Percentiles rank a stretch among this genome's conserved stretches.
Conservation (phyloP, 1,140 invertebrate species). For the Caenorhabditis remanei region DNA sequence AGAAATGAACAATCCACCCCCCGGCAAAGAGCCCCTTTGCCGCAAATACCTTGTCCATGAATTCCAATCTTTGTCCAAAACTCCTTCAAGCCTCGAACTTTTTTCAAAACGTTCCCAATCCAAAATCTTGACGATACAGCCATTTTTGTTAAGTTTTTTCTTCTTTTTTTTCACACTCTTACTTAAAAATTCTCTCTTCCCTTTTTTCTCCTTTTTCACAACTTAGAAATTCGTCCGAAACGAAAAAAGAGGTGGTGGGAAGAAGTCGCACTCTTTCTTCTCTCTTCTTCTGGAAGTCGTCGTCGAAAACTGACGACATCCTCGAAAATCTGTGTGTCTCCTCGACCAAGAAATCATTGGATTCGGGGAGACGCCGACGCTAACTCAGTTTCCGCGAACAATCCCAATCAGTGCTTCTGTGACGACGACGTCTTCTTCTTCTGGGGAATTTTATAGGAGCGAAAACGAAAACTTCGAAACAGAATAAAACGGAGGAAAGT, state of each 20-base stretch:
- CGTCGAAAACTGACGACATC: slow-evolving; percentile 32
- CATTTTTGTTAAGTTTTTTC: not conserved
- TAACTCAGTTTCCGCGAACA: slow-evolving; percentile 53
- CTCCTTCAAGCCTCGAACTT: not conserved
- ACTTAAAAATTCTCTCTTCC: slow-evolving; percentile 39
- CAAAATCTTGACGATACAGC: too few relatives aligned
- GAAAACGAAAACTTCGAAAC: not conserved
- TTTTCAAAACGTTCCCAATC: too few relatives aligned
- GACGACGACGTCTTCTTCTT: not conserved
- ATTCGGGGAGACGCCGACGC: slow-evolving; percentile 7
- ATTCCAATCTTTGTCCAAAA: too few relatives aligned
- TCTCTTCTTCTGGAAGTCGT: slow-evolving; percentile 15
- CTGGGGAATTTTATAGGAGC: not conserved
- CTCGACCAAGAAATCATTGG: not conserved
- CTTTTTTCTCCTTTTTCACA: not conserved
- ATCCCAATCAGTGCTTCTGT: slow-evolving; percentile 31
- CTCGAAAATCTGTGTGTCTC: slow-evolving; percentile 8
- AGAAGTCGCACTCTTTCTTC: slow-evolving; percentile 14
- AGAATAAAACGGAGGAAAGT: not conserved
- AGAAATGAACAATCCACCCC: too few relatives aligned
- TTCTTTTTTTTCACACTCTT: not conserved
- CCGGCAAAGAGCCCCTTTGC: too few relatives aligned
- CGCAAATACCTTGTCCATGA: too few relatives aligned
- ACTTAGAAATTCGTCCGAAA: slow-evolving; percentile 33
- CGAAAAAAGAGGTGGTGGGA: slow-evolving; percentile 15